phyloP scores from a whole-genome alignment of 2,888 invertebrate genomes.

The Eupithecia pulchellata region DNA sequence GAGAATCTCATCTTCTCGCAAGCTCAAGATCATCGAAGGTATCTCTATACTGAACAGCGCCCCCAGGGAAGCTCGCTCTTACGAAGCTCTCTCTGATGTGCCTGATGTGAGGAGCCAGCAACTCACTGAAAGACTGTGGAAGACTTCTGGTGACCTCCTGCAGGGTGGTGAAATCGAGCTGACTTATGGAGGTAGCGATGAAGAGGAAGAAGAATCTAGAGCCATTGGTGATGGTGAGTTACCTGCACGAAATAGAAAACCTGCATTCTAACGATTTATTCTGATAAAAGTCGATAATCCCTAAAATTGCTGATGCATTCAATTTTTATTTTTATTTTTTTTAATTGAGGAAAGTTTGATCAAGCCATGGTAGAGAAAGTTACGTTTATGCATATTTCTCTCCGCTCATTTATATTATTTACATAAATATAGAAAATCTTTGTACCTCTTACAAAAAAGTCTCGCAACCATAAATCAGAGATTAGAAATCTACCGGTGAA shows the following conservation, averaged over 20 bases:
- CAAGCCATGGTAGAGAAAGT: slow-evolving; percentile 11
- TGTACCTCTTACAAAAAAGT: slow-evolving; percentile 17
- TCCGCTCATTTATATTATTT: slow-evolving; percentile 8
- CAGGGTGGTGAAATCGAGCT: slow-evolving; percentile 71
- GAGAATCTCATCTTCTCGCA: slow-evolving; percentile 65
- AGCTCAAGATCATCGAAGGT: slow-evolving; percentile 70
- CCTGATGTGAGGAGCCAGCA: slow-evolving; percentile 65
- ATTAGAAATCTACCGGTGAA: slow-evolving; percentile 37
- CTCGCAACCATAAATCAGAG: slow-evolving; percentile 34
- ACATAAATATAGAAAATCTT: slow-evolving; percentile 13
- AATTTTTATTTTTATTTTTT: not conserved
- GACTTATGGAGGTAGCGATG: slow-evolving; percentile 63
- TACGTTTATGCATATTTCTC: slow-evolving; percentile 8
- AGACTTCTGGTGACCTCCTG: slow-evolving; percentile 65
- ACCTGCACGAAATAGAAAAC: not conserved
- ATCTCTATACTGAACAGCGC: slow-evolving; percentile 70
- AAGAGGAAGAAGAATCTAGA: slow-evolving; percentile 68
- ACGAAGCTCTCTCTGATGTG: slow-evolving; percentile 68
- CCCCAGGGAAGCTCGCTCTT: slow-evolving; percentile 67
- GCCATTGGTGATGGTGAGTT: slow-evolving; percentile 67
- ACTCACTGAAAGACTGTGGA: slow-evolving; percentile 71
- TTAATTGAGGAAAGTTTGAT: not conserved
- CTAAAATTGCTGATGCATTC: not conserved
- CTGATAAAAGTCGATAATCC: not conserved
- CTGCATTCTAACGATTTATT: not conserved